phyloP scores from a whole-genome alignment of 2,113 vertebrate species.

The Nymphicus hollandicus region DNA sequence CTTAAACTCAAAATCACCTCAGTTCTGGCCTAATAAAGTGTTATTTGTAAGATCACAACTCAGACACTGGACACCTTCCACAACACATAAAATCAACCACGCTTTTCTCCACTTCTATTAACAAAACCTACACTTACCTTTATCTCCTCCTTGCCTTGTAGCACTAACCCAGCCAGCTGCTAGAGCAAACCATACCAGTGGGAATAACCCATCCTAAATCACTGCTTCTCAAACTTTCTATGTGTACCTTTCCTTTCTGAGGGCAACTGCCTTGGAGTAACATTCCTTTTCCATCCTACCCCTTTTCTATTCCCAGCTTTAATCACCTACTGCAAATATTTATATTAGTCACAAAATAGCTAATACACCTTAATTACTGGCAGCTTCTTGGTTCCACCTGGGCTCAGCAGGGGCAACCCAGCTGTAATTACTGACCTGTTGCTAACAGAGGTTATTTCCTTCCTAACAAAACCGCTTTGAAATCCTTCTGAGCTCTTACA shows the following conservation, averaged over 20 bases:
- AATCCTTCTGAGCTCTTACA: neutral
- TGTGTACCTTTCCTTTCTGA: neutral
- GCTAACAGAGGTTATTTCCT: neutral
- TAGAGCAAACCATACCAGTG: too few species aligned
- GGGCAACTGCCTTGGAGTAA: neutral
- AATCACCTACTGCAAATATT: conserved; percentile 16
- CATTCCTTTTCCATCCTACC: neutral
- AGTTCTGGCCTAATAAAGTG: neutral
- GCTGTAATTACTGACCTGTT: neutral
- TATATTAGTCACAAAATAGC: conserved; percentile 3
- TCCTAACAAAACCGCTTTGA: neutral
- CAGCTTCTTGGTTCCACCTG: neutral
- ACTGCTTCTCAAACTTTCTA: neutral
- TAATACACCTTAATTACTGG: conserved; percentile 6
- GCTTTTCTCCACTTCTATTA: accelerated
- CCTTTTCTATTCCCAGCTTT: neutral
- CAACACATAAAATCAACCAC: accelerated
- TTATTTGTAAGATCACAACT: neutral
- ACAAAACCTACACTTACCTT: accelerated
- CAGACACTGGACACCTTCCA: neutral
- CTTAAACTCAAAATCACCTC: neutral
- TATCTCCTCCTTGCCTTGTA: accelerated
- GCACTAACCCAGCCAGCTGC: accelerated
- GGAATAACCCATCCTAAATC: neutral
- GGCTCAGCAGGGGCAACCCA: neutral